These are phyloP conservation scores for Arnoldichthys spilopterus DNA, from an alignment of 2,797 vertebrate species.

Conservation along the genomic window DNA sequence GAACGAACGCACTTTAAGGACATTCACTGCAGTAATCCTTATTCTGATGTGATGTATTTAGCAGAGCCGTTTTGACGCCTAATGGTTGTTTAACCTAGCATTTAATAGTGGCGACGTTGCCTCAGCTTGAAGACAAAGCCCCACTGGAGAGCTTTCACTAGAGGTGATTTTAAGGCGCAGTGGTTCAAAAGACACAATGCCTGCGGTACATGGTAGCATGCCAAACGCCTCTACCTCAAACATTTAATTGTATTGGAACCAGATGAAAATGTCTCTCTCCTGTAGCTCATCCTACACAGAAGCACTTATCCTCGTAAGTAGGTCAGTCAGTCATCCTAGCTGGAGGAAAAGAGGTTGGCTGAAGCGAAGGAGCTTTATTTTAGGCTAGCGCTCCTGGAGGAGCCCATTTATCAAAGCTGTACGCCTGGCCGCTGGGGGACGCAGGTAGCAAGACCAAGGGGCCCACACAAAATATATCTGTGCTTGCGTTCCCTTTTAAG, in stretches of 20 bases:
- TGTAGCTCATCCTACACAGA: conserved; percentile 62
- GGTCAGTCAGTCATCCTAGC: conserved; percentile 71
- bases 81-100: not conserved
- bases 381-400: conserved; percentile 63
- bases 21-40: conserved; percentile 5
- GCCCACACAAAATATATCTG: conserved; percentile 36
- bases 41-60: not conserved
- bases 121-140: not conserved
- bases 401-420: conserved; percentile 70
- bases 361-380: conserved; percentile 75
- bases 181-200: conserved; percentile 11
- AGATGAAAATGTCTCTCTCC: conserved; percentile 67
- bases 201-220: not conserved
- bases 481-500: not conserved
- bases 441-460: conserved; percentile 26
- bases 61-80: not conserved
- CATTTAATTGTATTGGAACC: conserved; percentile 67
- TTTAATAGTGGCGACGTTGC: not conserved
- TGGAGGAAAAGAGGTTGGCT: conserved; percentile 65
- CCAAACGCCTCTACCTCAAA: conserved; percentile 19
- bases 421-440: conserved; percentile 33
- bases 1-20: conserved; percentile 43
- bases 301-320: conserved; percentile 72
- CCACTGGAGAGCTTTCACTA: not conserved
- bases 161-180: not conserved